Percentiles rank a stretch among this genome's conserved stretches.
Conservation (phyloP, 2,888 invertebrate genomes). For the Eupeodes latifasciatus region DNA sequence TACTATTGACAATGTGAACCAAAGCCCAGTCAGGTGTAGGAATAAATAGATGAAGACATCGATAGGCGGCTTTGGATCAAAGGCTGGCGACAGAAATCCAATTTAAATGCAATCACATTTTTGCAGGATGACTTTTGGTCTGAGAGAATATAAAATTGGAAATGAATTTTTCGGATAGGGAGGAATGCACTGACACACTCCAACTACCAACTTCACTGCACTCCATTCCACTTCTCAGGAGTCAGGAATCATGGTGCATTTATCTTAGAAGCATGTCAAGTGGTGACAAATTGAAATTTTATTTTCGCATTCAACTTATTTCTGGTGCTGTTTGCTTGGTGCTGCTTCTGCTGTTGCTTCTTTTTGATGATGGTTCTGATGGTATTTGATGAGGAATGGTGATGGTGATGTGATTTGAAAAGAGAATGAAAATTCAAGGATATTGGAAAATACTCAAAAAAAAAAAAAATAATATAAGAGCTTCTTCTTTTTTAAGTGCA, state of each 20-base stretch:
- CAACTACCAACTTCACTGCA: no score
- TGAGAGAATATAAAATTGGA: conserved; percentile 26
- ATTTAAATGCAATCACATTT: conserved; percentile 74
- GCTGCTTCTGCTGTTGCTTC: neutral
- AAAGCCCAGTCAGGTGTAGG: conserved; percentile 37
- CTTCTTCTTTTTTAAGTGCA: neutral
- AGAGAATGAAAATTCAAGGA: conserved; percentile 18
- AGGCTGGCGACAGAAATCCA: conserved; percentile 62
- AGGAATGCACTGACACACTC: conserved; percentile 21
- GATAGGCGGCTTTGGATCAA: conserved; percentile 44
- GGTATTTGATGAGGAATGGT: conserved; percentile 6
- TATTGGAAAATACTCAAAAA: neutral
- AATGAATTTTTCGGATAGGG: conserved; percentile 33
- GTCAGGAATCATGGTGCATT: conserved; percentile 7
- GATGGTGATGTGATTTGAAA: conserved; percentile 3
- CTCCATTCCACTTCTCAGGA: no score
- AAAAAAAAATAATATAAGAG: neutral
- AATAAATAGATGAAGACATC: conserved; percentile 43
- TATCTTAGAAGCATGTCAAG: conserved; percentile 33
- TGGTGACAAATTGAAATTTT: conserved; percentile 66
- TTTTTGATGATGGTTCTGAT: no score
- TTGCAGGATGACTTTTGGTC: conserved; percentile 56
- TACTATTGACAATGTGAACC: conserved; percentile 5
- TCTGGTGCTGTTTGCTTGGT: neutral
- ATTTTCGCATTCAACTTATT: conserved; percentile 41